A percentile compares a stretch with the other conserved stretches of the same genome.
Evolutionary conservation across 2,888 invertebrate species (phyloP).

Genomic region (Agrochola lota): DNA sequence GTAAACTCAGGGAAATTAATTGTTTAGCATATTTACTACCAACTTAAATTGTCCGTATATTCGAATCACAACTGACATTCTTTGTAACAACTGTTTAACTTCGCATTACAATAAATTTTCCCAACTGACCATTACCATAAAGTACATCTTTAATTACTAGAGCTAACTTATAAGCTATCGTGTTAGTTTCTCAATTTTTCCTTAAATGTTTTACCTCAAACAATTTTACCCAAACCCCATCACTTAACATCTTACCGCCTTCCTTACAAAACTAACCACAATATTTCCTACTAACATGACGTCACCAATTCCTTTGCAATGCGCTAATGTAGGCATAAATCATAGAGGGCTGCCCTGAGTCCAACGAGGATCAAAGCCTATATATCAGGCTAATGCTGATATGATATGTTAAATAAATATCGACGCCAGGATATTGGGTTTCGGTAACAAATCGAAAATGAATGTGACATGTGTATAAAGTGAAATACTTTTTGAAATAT

Average conservation of each 20-base stretch:
- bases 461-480: conserved; percentile 82
- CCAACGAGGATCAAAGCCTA: conserved; percentile 86
- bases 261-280: conserved; percentile 50
- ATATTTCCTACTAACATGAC: conserved; percentile 61
- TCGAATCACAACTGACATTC: no score
- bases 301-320: conserved; percentile 78
- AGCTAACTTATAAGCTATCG: no score
- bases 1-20: not conserved
- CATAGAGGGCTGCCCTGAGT: conserved; percentile 75
- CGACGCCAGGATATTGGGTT: conserved; percentile 87
- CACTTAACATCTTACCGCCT: not conserved
- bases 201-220: no score
- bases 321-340: conserved; percentile 87
- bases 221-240: not conserved
- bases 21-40: not conserved
- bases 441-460: conserved; percentile 78
- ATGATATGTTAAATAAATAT: conserved; percentile 91
- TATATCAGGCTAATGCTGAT: conserved; percentile 90
- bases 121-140: no score
- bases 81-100: no score
- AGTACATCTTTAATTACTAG: no score
- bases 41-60: no score
- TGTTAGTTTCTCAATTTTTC: no score
- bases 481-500: conserved; percentile 68
- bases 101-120: no score